Conservation (phyloP, 2,113 vertebrate genomes). For the Bubo scandiacus region DNA sequence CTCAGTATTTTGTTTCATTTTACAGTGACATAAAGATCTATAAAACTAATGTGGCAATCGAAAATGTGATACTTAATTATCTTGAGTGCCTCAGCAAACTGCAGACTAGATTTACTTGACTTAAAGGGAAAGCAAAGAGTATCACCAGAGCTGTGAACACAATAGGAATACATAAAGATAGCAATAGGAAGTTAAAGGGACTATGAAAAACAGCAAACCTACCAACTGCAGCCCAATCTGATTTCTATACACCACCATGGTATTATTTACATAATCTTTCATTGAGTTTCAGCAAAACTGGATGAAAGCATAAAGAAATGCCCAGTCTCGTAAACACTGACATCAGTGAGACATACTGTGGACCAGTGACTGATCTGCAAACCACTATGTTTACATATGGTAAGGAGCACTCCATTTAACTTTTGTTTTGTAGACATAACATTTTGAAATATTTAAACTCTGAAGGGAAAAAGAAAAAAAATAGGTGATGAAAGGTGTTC, state of each 20-base stretch:
- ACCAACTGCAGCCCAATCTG: background rate
- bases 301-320: background rate
- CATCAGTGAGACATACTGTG: background rate
- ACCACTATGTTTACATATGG: accelerated
- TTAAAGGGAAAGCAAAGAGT: background rate
- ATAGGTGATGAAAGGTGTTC: background rate
- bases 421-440: background rate
- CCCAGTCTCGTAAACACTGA: background rate
- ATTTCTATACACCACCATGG: background rate
- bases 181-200: background rate
- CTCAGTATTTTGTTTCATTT: background rate
- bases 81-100: background rate
- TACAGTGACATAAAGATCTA: background rate
- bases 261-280: background rate
- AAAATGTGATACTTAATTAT: background rate
- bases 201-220: background rate
- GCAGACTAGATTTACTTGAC: background rate
- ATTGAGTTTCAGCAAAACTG: background rate
- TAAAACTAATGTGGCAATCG: background rate
- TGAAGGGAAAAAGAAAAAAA: background rate
- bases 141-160: background rate
- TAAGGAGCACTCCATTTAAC: background rate
- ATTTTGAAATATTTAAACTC: background rate
- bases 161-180: background rate
- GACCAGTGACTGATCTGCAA: background rate